Percentiles rank a stretch among this genome's conserved stretches.
phyloP scores from a whole-genome alignment of 1,140 invertebrate genomes.

The Neodiprion fabricii region DNA sequence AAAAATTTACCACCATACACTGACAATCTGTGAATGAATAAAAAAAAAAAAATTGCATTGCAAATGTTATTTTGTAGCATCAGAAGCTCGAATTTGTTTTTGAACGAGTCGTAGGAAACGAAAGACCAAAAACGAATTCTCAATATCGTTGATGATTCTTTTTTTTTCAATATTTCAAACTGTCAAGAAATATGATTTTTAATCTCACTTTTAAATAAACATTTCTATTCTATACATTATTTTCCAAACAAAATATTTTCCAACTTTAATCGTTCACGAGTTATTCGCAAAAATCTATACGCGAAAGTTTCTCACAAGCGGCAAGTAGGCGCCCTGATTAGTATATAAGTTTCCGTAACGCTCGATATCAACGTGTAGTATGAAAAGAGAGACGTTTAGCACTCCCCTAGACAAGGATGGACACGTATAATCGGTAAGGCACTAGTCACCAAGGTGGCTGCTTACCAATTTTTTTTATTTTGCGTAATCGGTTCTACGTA shows the following conservation, averaged over 20 bases:
- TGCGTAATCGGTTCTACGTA: too few species aligned
- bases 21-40: too few species aligned
- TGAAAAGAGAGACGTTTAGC: constrained; percentile 96
- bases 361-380: constrained; percentile 71
- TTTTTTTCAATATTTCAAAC: too few species aligned
- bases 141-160: too few species aligned
- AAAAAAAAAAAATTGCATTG: too few species aligned
- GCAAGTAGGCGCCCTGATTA: neutral
- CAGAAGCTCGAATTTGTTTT: too few species aligned
- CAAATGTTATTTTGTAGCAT: too few species aligned
- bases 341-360: constrained; percentile 35
- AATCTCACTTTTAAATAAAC: constrained; percentile 43
- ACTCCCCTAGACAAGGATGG: constrained; percentile 95
- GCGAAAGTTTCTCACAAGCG: constrained; percentile 26
- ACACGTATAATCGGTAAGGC: constrained; percentile 63
- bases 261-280: constrained; percentile 12
- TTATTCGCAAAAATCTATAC: constrained; percentile 21
- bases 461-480: constrained; percentile 56
- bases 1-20: too few species aligned
- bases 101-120: too few species aligned
- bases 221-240: constrained; percentile 8
- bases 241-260: neutral
- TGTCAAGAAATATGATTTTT: constrained; percentile 31
- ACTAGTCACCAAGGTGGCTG: constrained; percentile 46
- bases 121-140: too few species aligned